A percentile compares a stretch with the other conserved stretches of the same genome.
These are phyloP conservation scores for Maniola jurtina DNA, from an alignment of 1,140 invertebrate species.

Conservation along the genomic window DNA sequence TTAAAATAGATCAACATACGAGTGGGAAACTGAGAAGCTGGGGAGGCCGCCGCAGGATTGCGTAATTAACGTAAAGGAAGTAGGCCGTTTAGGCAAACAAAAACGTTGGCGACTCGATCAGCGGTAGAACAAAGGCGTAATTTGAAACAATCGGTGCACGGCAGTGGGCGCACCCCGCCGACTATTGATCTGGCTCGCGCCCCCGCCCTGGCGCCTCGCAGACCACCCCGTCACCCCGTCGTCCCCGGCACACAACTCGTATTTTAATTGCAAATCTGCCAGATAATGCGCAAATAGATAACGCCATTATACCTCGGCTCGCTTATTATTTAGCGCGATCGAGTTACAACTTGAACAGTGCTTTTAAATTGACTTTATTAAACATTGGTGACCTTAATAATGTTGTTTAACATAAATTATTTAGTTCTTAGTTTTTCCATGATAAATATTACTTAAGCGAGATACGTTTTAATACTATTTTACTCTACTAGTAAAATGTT, in stretches of 20 bases:
- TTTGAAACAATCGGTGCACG: constrained; percentile 75
- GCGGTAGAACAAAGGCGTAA: constrained; percentile 72
- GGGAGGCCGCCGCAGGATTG: constrained; percentile 62
- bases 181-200: constrained; percentile 71
- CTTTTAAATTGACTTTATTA: background rate
- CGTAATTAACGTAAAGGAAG: constrained; percentile 75
- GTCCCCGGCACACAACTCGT: constrained; percentile 58
- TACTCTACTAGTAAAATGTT: too few species aligned
- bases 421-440: too few species aligned
- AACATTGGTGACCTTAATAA: too few species aligned
- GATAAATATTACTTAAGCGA: too few species aligned
- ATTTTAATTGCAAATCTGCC: constrained; percentile 78
- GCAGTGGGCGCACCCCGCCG: constrained; percentile 65
- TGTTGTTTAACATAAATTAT: too few species aligned
- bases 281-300: constrained; percentile 78
- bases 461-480: too few species aligned
- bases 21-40: constrained; percentile 12
- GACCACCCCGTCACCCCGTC: constrained; percentile 24
- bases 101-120: constrained; percentile 70
- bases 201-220: constrained; percentile 41
- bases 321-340: constrained; percentile 70
- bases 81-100: constrained; percentile 68
- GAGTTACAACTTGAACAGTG: constrained; percentile 38
- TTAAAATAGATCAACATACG: constrained; percentile 21
- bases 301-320: constrained; percentile 70